Percentiles rank a stretch among this genome's conserved stretches.
These are phyloP conservation scores for Cryptotermes secundus DNA, from an alignment of 1,140 invertebrate species.

Conservation along the genomic window DNA sequence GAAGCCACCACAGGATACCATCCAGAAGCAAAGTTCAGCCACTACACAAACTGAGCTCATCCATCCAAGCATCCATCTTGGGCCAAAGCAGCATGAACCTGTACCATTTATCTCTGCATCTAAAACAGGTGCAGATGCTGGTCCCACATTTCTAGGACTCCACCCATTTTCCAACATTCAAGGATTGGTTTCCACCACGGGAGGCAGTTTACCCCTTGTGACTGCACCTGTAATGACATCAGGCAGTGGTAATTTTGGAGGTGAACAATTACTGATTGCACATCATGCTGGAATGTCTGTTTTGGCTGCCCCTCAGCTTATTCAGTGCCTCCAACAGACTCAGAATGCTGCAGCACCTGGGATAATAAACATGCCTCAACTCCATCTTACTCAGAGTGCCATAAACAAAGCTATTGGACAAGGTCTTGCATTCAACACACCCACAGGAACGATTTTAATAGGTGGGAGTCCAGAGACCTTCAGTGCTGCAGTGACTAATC, in stretches of 20 bases:
- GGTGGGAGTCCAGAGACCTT: conserved; percentile 24
- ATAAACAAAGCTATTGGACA: conserved; percentile 21
- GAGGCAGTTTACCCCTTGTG: conserved; percentile 13
- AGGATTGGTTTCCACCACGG: conserved; percentile 16
- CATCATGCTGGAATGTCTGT: conserved; percentile 25
- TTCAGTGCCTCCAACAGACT: conserved; percentile 25
- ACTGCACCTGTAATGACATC: conserved; percentile 15
- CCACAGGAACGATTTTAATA: conserved; percentile 26
- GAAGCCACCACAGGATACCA: neutral
- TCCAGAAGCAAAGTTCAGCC: neutral
- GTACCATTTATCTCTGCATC: neutral
- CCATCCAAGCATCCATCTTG: neutral
- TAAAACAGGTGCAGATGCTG: neutral
- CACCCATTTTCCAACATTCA: conserved; percentile 24
- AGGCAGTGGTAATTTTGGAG: conserved; percentile 1
- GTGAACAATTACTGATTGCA: conserved; percentile 27
- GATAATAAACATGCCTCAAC: conserved; percentile 20
- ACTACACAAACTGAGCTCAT: neutral
- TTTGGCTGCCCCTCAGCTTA: conserved; percentile 26
- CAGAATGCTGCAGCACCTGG: conserved; percentile 20
- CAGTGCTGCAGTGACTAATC: neutral
- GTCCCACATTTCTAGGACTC: conserved; percentile 9
- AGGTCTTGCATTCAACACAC: conserved; percentile 18
- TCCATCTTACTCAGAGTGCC: conserved; percentile 20
- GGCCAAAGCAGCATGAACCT: neutral